Evolutionary conservation across 1,140 invertebrate species (phyloP).

Genomic region (Heliothis virescens): DNA sequence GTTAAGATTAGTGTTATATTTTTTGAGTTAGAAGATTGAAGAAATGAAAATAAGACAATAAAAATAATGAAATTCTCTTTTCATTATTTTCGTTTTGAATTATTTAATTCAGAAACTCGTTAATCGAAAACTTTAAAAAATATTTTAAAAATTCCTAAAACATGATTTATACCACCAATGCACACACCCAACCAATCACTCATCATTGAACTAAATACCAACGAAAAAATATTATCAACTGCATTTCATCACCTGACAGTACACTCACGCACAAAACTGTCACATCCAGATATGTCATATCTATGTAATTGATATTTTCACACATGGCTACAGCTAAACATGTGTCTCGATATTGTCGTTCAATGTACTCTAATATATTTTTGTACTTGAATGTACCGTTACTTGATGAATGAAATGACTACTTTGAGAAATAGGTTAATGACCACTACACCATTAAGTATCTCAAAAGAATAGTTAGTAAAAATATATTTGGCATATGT

Average conservation of each 20-base stretch:
- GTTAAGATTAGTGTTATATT: no score
- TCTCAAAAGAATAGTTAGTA: background rate
- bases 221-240: constrained; percentile 7
- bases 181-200: background rate
- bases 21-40: background rate
- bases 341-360: constrained; percentile 22
- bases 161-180: background rate
- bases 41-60: no score
- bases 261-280: constrained; percentile 18
- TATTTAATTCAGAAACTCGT: no score
- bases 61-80: no score
- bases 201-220: background rate
- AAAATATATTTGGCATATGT: background rate
- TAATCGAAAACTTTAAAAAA: no score
- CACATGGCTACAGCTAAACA: background rate
- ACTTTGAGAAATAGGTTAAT: constrained; percentile 21
- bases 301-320: constrained; percentile 23
- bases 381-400: background rate
- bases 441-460: background rate
- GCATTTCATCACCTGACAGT: background rate
- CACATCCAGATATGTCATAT: constrained; percentile 37
- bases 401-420: constrained; percentile 33
- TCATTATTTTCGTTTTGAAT: no score
- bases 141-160: background rate
- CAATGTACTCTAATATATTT: background rate